Conservation (phyloP, 2,797 vertebrate species). For the Spheniscus humboldti region DNA sequence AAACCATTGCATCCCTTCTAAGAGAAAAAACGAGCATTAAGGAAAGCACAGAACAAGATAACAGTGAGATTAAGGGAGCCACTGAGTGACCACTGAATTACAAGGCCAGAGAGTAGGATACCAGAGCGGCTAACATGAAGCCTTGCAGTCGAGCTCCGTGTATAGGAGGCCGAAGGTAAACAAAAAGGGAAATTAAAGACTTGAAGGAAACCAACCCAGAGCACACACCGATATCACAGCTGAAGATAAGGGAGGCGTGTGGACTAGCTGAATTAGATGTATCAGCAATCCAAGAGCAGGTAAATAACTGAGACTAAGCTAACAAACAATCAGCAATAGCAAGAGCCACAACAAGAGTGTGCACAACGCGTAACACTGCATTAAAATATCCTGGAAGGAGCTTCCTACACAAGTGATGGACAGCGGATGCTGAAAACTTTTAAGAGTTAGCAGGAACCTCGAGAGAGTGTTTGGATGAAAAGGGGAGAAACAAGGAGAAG, state of each 20-base stretch:
- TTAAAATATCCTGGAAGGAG: background rate
- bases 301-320: background rate
- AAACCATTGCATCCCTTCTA: background rate
- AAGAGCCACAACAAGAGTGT: background rate
- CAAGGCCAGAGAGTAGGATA: background rate
- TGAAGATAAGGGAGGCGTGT: background rate
- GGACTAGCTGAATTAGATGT: background rate
- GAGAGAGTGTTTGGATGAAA: background rate
- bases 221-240: background rate
- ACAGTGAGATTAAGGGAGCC: background rate
- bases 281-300: background rate
- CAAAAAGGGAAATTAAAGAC: background rate
- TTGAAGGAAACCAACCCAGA: background rate
- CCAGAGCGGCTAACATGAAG: fast-evolving
- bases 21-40: background rate
- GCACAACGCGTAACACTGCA: background rate
- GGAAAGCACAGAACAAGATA: background rate
- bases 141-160: fast-evolving
- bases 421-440: background rate
- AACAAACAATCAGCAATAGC: background rate
- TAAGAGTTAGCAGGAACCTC: background rate
- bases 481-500: background rate
- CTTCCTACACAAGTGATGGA: background rate
- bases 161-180: background rate
- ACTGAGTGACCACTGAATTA: background rate